Base-by-base conservation (phyloP, 2,888 invertebrate genomes). In the Chloromyia formosa region DNA sequence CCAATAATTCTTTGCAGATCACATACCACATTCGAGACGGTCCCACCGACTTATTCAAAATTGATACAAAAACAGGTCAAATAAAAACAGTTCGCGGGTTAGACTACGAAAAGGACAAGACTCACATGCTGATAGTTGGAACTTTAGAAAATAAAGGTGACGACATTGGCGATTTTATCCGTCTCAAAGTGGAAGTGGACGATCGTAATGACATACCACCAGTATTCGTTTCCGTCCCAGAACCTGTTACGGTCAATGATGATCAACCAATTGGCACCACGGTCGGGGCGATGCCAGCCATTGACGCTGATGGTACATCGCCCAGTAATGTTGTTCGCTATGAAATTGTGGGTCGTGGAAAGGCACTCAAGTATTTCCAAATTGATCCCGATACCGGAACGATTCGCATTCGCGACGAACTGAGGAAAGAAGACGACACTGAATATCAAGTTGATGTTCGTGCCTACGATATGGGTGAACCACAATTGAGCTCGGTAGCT, bases 181-280 rank as follows among this genome's bases (percentile, higher is more conserved):
- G 90, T 77, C 76, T 84, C 1, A 78, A 81, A 1, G 80, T 85
- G 9, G 82, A 84, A n/a, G 86, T 86, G 0, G 85, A 94, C 89
- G 96, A 96, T 83, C 90, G 92, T 78, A 96, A 96, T 84, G 95
- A 96, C 84, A 92, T 94, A 79, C 91, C 94, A 0, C 96, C 96
- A 5, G 91, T 94, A 69, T 96, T 96, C 83, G 92, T 93, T 0
- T 90, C 93, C 0, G 90, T 94, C 0, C 92, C 94, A 0, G 91
- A 93, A 71, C 94, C 95, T 0, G 90, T 95, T 1, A 93, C 94
- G 0, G 86, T 96, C 12, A 94, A 94, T 80, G 95, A 95, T 81
- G 92, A 94, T 45, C 91, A 93, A 0, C 88, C 93, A 0, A 93
- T 95, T 75, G 95, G 96, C 20, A 92, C 92, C 0, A 87, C 91